phyloP scores from a whole-genome alignment of 2,797 vertebrate species.

The Erethizon dorsatum region DNA sequence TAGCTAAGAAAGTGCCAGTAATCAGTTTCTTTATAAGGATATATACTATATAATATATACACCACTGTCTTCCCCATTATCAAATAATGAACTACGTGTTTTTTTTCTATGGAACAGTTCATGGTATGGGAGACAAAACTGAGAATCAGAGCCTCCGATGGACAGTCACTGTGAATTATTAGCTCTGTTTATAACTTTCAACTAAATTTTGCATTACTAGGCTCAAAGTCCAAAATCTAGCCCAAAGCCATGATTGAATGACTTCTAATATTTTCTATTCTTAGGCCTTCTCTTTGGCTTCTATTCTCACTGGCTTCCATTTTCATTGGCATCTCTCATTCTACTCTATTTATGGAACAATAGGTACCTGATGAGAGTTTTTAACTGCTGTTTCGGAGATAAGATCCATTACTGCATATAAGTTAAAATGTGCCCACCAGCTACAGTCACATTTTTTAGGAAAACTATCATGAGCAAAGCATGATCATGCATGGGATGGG shows the following conservation, averaged over 20 bases:
- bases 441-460: not conserved
- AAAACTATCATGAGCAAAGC: not conserved
- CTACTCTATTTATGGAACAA: not conserved
- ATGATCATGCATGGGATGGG: not conserved
- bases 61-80: not conserved
- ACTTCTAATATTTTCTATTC: not conserved
- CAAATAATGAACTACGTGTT: not conserved
- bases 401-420: not conserved
- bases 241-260: not conserved
- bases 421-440: not conserved
- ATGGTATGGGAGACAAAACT: not conserved
- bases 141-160: not conserved
- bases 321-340: not conserved
- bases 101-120: not conserved
- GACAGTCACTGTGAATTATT: not conserved
- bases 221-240: not conserved
- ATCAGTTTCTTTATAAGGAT: not conserved
- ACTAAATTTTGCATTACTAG: not conserved
- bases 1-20: not conserved
- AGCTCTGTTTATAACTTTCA: not conserved
- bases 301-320: not conserved
- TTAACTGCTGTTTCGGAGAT: constrained; percentile 8
- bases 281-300: not conserved
- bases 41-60: not conserved
- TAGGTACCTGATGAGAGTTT: not conserved